phyloP scores from a whole-genome alignment of 2,888 invertebrate species.

The Gastrophysa polygoni region DNA sequence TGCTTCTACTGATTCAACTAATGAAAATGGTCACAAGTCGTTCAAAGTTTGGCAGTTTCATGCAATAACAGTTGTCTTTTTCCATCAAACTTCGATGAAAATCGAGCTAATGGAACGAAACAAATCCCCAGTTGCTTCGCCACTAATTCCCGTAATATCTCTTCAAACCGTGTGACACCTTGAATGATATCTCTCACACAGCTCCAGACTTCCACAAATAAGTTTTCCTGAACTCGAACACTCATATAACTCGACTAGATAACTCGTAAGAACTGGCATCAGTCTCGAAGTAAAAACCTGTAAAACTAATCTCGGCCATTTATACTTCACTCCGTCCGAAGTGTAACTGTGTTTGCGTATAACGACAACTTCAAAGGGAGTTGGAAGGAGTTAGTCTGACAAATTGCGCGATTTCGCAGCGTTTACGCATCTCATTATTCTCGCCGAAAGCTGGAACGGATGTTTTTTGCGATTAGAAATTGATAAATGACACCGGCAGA shows the following conservation, averaged over 20 bases:
- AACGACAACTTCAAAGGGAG: conserved; percentile 49
- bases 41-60: too few species aligned
- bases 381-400: conserved; percentile 46
- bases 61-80: too few species aligned
- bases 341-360: conserved; percentile 36
- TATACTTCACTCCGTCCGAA: conserved; percentile 37
- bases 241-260: conserved; percentile 3
- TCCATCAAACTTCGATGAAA: too few species aligned
- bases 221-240: not conserved
- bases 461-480: conserved; percentile 27
- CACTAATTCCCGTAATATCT: not conserved
- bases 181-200: not conserved
- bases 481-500: conserved; percentile 25
- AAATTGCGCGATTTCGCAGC: conserved; percentile 46
- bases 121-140: not conserved
- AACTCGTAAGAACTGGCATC: conserved; percentile 16
- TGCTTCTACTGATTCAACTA: too few species aligned
- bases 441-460: conserved; percentile 14
- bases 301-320: conserved; percentile 44
- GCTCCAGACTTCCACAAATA: conserved; percentile 5
- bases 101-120: too few species aligned
- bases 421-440: conserved; percentile 35
- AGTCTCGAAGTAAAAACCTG: conserved; percentile 36
- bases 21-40: too few species aligned
- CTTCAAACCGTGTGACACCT: not conserved